phyloP scores from a whole-genome alignment of 2,888 invertebrate genomes.

The Pemphredon lugubris region DNA sequence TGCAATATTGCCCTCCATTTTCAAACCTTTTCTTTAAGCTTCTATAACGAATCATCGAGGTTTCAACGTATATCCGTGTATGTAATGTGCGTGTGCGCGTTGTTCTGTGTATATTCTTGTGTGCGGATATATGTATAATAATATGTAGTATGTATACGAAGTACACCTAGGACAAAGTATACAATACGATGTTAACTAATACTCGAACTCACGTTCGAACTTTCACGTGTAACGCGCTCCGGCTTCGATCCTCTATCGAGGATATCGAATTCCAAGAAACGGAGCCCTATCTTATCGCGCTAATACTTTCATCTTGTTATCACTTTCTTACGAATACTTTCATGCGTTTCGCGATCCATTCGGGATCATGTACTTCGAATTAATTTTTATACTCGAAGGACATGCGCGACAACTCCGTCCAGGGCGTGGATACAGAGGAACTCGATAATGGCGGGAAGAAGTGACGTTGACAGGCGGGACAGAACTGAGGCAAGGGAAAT shows the following conservation, averaged over 20 bases:
- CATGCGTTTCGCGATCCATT: constrained; percentile 65
- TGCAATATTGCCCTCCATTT: too few relatives aligned
- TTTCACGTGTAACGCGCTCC: constrained; percentile 34
- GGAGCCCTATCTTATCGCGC: constrained; percentile 48
- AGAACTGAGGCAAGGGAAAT: too few relatives aligned
- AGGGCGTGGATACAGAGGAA: too few relatives aligned
- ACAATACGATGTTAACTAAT: constrained; percentile 20
- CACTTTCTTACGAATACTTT: constrained; percentile 75
- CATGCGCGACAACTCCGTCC: constrained; percentile 27
- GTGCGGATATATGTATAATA: constrained; percentile 33
- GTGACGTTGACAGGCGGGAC: too few relatives aligned
- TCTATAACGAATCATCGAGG: too few relatives aligned
- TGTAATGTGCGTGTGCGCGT: constrained; percentile 10
- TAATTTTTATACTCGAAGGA: constrained; percentile 35
- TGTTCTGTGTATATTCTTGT: constrained; percentile 25
- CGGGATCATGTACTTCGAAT: constrained; percentile 10
- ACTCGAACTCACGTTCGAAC: constrained; percentile 41
- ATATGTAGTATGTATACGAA: constrained; percentile 37
- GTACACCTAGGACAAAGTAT: constrained; percentile 55
- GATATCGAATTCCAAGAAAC: constrained; percentile 36
- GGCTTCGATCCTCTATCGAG: too few relatives aligned
- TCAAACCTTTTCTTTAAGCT: too few relatives aligned
- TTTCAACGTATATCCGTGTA: too few relatives aligned
- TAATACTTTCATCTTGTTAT: constrained; percentile 69
- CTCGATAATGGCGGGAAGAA: too few relatives aligned